Conservation (phyloP, 2,888 invertebrate species). For the Eristalis intricaria region DNA sequence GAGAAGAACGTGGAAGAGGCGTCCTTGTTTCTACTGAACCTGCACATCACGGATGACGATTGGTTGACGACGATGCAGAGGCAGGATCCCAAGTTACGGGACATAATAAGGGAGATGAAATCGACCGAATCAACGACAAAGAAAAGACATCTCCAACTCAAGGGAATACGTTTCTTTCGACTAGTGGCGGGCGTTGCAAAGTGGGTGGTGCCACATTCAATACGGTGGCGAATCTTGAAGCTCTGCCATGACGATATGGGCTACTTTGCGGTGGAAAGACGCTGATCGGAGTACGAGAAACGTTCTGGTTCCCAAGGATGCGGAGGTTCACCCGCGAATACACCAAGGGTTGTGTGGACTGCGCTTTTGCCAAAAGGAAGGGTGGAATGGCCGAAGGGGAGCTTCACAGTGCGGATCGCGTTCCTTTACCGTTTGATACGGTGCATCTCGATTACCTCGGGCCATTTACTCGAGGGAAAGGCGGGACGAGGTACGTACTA, state of each 20-base stretch:
- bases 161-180: neutral
- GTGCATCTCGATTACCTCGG: conserved; percentile 22
- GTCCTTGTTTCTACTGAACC: neutral
- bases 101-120: neutral
- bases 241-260: conserved; percentile 39
- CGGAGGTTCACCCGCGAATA: neutral
- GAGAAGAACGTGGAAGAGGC: conserved; percentile 19
- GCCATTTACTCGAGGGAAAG: conserved; percentile 21
- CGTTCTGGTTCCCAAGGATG: conserved; percentile 27
- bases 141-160: neutral
- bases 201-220: conserved; percentile 13
- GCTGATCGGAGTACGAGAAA: conserved; percentile 1
- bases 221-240: conserved; percentile 40
- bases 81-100: conserved; percentile 8
- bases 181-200: neutral
- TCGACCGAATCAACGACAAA: neutral
- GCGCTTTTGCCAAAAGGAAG: conserved; percentile 19
- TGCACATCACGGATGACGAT: conserved; percentile 6
- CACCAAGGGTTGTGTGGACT: conserved; percentile 39
- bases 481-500: conserved; percentile 28
- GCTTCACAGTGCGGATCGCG: conserved; percentile 10
- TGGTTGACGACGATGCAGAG: conserved; percentile 32
- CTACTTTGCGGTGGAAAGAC: conserved; percentile 26
- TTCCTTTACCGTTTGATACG: conserved; percentile 23
- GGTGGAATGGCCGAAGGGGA: conserved; percentile 20